phyloP scores from a whole-genome alignment of 1,140 invertebrate species.

The Pissodes strobi region DNA sequence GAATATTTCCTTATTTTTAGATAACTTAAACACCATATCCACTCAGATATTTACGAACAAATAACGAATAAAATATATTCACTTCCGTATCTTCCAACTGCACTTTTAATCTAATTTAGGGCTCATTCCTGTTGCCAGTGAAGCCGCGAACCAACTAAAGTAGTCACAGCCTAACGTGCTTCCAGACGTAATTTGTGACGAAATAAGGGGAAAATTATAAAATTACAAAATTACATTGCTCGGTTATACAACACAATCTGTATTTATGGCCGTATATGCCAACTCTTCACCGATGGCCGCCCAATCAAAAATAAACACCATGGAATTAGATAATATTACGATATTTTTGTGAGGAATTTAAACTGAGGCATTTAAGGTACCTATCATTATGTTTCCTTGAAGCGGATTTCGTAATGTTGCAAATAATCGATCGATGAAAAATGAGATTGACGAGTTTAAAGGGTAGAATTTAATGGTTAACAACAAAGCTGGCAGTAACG shows the following conservation, averaged over 20 bases:
- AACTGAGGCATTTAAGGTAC: no score
- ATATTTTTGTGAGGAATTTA: no score
- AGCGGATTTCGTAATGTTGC: no score
- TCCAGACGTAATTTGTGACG: constrained; percentile 56
- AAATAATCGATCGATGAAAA: no score
- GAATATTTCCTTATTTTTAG: no score
- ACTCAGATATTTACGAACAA: background rate
- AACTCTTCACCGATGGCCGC: constrained; percentile 10
- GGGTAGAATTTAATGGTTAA: no score
- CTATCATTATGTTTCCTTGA: no score
- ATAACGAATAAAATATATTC: no score
- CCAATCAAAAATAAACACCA: background rate
- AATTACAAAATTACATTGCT: constrained; percentile 56
- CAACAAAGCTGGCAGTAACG: no score
- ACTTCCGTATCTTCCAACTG: no score
- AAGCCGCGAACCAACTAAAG: constrained; percentile 53
- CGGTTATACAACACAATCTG: constrained; percentile 51
- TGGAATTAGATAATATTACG: no score
- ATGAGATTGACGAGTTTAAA: no score
- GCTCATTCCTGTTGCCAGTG: constrained; percentile 45
- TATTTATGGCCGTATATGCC: constrained; percentile 30
- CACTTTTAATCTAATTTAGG: background rate
- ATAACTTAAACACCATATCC: background rate
- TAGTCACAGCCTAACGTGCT: constrained; percentile 55
- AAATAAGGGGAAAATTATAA: constrained; percentile 57